Evolutionary conservation across 1,140 invertebrate genomes (phyloP), one percentile per base, ranked within the genome.

Genomic region (Drosophila sucinea): DNA sequence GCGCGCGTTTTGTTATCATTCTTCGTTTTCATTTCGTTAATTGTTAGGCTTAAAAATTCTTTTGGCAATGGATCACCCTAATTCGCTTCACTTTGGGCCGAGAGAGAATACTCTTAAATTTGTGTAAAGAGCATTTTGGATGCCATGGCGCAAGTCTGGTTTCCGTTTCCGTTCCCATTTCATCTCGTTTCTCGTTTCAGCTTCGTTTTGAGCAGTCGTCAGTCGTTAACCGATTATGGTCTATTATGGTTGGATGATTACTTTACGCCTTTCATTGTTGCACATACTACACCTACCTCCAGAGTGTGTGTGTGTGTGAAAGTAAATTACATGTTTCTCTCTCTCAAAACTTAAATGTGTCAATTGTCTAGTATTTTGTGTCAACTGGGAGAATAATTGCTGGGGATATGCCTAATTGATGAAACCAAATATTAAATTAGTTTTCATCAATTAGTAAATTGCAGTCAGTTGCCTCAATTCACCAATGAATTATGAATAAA

Each of bases 111-210:
- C 81, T 84, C 81, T 84, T 85, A 41, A 17, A 1, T 0, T 10
- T 60, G 10, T 6, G 0, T 4, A 6, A 85, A 85, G 79, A 85
- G 82, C 1, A 7, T 1, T 62, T 44, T 33, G 25, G 7, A 7
- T 27, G 33, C n/a, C 10, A 25, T 51, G 62, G 67, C 55, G 51
- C 65, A 78, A 60, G 69, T 64, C 74, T 51, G 54, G 17, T 55
- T 55, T 66, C 30, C 58, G 54, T 63, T 67, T 57, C 62, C 44
- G 17, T 61, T 70, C 54, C 40, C 67, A 30, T 29, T 40, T 40
- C n/a, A 30, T 32, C 4, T 30, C 58, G 55, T 5, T 27, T 30
- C 3, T 4, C 23, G 11, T 25, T 40, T 63, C 27, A 38, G 29
- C 30, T 38, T 47, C 32, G 17, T n/a, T 54, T 17, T 17, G 17